Evolutionary conservation across 2,797 vertebrate species (phyloP).

Genomic region (Tapera naevia): DNA sequence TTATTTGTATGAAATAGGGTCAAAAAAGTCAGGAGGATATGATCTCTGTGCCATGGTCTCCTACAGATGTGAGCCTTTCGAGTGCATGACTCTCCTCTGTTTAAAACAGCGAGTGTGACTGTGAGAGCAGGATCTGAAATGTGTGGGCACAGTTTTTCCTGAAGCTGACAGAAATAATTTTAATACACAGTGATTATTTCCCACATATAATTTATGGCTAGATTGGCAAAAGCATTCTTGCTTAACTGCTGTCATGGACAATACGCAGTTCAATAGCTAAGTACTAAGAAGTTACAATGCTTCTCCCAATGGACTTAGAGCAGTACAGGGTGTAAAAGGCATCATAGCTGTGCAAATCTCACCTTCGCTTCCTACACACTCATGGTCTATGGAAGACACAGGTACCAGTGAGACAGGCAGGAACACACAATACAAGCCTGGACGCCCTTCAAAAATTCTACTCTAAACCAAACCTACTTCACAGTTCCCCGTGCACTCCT

Average conservation of each 20-base stretch:
- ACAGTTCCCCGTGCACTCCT: background rate
- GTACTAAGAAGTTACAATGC: background rate
- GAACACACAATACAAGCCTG: rapidly evolving
- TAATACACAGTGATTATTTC: background rate
- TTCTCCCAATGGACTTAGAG: background rate
- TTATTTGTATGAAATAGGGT: background rate
- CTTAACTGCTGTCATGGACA: background rate
- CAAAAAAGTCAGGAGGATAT: background rate
- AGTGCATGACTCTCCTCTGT: background rate
- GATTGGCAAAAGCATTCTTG: background rate
- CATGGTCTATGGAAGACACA: background rate
- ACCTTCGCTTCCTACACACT: rapidly evolving
- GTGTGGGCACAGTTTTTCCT: background rate
- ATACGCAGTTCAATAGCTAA: background rate
- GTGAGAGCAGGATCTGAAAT: background rate
- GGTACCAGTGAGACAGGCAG: background rate
- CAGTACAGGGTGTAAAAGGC: background rate
- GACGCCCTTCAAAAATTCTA: background rate
- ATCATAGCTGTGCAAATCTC: background rate
- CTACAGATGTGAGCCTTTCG: background rate
- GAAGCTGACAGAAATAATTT: background rate
- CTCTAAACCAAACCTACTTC: background rate
- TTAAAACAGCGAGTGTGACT: background rate
- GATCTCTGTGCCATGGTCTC: background rate
- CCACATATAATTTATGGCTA: background rate